phyloP scores from a whole-genome alignment of 2,797 vertebrate species.

The Orestias chungarensis region DNA sequence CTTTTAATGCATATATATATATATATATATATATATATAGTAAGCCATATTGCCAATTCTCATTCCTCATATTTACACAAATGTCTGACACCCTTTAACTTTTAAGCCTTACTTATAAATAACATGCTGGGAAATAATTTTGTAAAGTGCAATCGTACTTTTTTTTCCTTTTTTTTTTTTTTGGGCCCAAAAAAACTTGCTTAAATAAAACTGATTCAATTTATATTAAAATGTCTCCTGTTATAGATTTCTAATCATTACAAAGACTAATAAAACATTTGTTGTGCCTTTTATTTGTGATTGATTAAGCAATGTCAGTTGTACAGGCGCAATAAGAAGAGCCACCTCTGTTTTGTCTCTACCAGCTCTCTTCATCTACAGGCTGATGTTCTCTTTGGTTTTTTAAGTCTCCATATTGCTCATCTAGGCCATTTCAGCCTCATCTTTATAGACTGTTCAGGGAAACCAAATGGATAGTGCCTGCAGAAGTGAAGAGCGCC shows the following conservation, averaged over 20 bases:
- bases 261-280: neutral
- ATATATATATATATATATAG: too few species aligned
- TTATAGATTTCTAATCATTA: too few species aligned
- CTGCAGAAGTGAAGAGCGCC: neutral
- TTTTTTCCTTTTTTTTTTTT: too few species aligned
- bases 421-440: neutral
- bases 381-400: neutral
- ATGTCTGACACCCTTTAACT: slow-evolving; percentile 13
- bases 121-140: slow-evolving; percentile 29
- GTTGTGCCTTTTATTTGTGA: neutral
- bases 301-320: neutral
- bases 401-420: neutral
- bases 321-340: neutral
- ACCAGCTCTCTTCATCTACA: neutral
- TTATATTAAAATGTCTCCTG: slow-evolving; percentile 25
- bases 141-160: slow-evolving; percentile 56
- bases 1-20: slow-evolving; percentile 17
- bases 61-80: slow-evolving; percentile 17
- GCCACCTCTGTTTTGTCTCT: too few species aligned
- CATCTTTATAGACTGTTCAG: neutral
- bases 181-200: slow-evolving; percentile 43
- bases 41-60: slow-evolving; percentile 4
- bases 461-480: neutral
- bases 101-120: slow-evolving; percentile 23
- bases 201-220: slow-evolving; percentile 61